Percentiles rank a stretch among this genome's conserved stretches.
Conservation (phyloP, 2,888 invertebrate genomes). For the Xylophagus ater region DNA sequence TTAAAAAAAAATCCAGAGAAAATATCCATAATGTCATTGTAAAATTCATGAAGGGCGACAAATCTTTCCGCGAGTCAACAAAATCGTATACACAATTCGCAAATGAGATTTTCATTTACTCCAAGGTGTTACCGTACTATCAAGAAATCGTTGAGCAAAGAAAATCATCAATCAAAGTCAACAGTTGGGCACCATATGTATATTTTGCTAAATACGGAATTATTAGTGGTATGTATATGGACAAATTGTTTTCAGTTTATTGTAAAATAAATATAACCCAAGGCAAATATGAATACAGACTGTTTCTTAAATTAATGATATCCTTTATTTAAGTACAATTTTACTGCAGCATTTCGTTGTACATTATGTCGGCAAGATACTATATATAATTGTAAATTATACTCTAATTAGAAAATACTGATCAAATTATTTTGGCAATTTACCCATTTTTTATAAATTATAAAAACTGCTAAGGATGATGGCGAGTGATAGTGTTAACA, state of each 20-base stretch:
- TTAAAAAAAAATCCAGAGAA: too few species aligned
- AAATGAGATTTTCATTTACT: constrained; percentile 33
- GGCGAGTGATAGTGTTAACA: too few species aligned
- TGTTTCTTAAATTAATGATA: too few species aligned
- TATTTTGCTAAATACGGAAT: constrained; percentile 29
- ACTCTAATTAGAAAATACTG: not conserved
- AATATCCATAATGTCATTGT: constrained; percentile 21
- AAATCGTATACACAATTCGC: constrained; percentile 32
- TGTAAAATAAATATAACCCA: constrained; percentile 1
- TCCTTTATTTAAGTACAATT: too few species aligned
- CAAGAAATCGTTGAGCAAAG: constrained; percentile 22
- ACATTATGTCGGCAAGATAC: not conserved
- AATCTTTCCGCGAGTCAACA: constrained; percentile 27
- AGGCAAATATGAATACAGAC: too few species aligned
- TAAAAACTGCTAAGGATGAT: too few species aligned
- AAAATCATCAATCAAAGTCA: constrained; percentile 16
- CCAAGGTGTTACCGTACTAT: constrained; percentile 29
- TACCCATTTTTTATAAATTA: too few species aligned
- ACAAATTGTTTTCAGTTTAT: not conserved
- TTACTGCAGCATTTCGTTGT: not conserved
- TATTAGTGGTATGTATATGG: constrained; percentile 24
- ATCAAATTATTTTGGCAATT: too few species aligned
- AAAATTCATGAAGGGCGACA: constrained; percentile 35
- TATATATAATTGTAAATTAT: not conserved
- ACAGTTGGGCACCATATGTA: constrained; percentile 26